Evolutionary conservation across 2,888 invertebrate genomes (phyloP).

Genomic region (Drosophila colorata): DNA sequence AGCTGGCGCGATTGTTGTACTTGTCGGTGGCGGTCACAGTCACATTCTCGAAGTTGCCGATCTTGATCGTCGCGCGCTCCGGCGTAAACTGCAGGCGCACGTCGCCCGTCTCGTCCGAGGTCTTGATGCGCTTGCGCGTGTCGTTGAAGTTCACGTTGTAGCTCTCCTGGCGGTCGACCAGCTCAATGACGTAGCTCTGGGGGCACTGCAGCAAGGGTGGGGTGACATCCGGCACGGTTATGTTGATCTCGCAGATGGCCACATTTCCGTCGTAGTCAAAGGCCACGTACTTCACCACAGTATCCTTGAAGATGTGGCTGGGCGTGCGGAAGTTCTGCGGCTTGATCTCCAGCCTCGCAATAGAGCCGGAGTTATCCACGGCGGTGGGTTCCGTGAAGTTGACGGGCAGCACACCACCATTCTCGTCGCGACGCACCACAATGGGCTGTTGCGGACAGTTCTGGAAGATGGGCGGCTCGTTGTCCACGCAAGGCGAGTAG

Average conservation of each 20-base stretch:
- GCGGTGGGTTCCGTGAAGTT: conserved; percentile 97
- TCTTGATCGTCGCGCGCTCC: conserved; percentile 93
- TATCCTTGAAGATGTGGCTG: conserved; percentile 94
- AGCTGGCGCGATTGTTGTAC: conserved; percentile 94
- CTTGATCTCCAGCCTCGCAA: conserved; percentile 96
- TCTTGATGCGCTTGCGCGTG: conserved; percentile 92
- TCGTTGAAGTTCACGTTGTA: conserved; percentile 97
- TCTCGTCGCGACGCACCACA: conserved; percentile 93
- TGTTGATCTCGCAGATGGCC: conserved; percentile 98
- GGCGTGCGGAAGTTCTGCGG: conserved; percentile 96
- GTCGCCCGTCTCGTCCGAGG: conserved; percentile 95
- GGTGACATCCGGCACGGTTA: conserved; percentile 96
- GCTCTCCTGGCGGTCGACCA: conserved; percentile 95
- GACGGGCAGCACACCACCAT: conserved; percentile 95
- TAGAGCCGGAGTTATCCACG: conserved; percentile 97
- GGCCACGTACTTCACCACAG: conserved; percentile 97
- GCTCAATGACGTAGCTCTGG: conserved; percentile 96
- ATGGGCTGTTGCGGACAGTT: conserved; percentile 98
- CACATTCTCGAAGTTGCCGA: conserved; percentile 95
- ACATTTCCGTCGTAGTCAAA: conserved; percentile 99
- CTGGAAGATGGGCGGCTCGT: conserved; percentile 98
- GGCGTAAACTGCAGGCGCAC: conserved; percentile 93
- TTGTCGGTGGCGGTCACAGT: conserved; percentile 95
- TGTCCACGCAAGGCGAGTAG: conserved; percentile 97
- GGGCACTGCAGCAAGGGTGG: conserved; percentile 96